Base-by-base conservation (phyloP, 2,113 vertebrate species). In the Calyptommatus sinebrachiatus region DNA sequence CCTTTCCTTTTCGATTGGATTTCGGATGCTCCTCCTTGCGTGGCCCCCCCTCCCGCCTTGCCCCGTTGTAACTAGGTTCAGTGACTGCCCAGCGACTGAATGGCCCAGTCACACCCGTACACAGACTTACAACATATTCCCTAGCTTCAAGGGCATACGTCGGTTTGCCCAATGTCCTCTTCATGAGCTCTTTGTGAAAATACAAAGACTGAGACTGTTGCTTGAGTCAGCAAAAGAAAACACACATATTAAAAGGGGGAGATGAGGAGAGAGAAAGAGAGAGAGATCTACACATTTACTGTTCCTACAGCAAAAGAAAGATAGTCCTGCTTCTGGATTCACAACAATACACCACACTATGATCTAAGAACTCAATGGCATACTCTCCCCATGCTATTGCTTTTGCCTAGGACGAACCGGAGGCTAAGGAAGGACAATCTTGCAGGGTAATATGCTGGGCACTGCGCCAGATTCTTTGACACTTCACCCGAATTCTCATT, bases 181-280 rank as follows among this genome's bases (percentile, higher is more conserved):
- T 99, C 97, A 97, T 96, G 89, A 98, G 95, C 92, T 99, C 97
- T 98, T 96, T 98, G 96, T 98, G 96, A 96, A 94, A 96, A 95
- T 93, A 94, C 92, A 97, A 94, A 94, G 97, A 96, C 90, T 95
- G 96, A 86, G 97, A 95, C 96, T 97, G 97, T 93, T 95, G 95
- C 93, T 41, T 91, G 94, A 88, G 86, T 80, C 91, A 92, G 93
- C 92, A 90, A 93, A 93, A 97, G 94, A 97, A 93, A 97, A 96
- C 77, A 93, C 86, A 93, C 89, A 83, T 31, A 90, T 96, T 94
- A 96, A 74, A 86, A 83, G n/a, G 77, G 24, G 53, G 5, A 57
- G 18, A 57, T 14, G 9, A 7, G 71, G 12, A 7, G 16, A 28
- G 11, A 29, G 48, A 24, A 82, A 71, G 76, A 81, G 0, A 26